Evolutionary conservation across 2,113 vertebrate genomes (phyloP), one percentile per base, ranked within the genome.

Genomic region (Gobiocypris rarus): DNA sequence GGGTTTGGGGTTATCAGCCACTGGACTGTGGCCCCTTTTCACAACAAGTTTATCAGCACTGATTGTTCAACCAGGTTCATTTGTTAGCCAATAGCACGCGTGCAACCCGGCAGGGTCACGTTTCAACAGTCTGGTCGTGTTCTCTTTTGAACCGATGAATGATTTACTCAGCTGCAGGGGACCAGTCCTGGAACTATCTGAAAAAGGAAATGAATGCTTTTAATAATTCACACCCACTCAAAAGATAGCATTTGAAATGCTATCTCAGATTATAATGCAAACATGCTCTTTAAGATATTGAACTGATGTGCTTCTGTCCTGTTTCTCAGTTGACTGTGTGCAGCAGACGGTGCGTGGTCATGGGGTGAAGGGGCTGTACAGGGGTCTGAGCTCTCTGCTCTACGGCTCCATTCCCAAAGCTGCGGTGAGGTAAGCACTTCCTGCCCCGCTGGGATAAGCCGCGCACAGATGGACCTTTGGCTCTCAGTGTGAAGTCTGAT

Each of bases 401-500:
- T 97, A 97, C 0, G 98, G 98, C 17, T 99, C 97, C 82, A 99
- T 99, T 69, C 98, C 98, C 2, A 99, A 99, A 92, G 96, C 98
- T 0, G 97, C 87, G 0, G 84, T 86, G 15, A 88, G 87, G 87
- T 88, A 83, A 86, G 58, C 2, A 4, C 9, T 58, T 28, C 22
- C 8, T 24, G 17, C 19, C 65, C 34, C 31, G 34, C 65, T 69
- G 65, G 17, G 65, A 71, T 71, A 24, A 45, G 69, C 41, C 22
- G 13, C 5, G 4, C 24, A 28, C 61, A 63, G 59, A 10, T 4
- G 11, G 58, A 26, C 24, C 24, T 70, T 13, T 5, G 9, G 28
- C 28, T 67, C 31, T 5, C 31, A 0, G 38, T 14, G 22, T 71
- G 71, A 31, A 26, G 24, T 52, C 45, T 74, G 43, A n/a, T 2